Evolutionary conservation across 2,113 vertebrate genomes (phyloP), one percentile per base, ranked within the genome.

Genomic region (Phylloscopus trochiloides): DNA sequence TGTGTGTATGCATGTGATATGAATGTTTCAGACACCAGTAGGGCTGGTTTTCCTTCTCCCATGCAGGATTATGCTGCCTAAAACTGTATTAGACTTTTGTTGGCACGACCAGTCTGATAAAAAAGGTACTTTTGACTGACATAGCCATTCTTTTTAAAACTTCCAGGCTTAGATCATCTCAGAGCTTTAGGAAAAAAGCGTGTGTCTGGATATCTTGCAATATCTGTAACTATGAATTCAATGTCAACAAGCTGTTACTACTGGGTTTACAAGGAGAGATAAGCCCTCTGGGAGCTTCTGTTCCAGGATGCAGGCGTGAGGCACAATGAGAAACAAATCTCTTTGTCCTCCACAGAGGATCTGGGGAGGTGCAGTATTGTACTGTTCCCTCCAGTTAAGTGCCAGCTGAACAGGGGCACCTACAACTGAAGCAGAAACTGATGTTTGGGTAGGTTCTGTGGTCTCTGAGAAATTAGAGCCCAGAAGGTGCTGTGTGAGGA

Each of bases 1-100:
- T 25, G 2, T 26, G 18, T 42, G 29, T n/a, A 11, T 12, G 3
- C 32, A 2, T 29, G 47, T 5, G 7, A 10, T 59, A 14, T 0
- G 1, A 54, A 38, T 52, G 34, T 70, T 88, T 92, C 34, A 54
- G 42, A 14, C 32, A 32, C 32, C 0, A 1, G 7, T 7, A 25
- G 24, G 31, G n/a, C 47, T n/a, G 18, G 9, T 47, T 92, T 84
- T 88, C 32, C 19, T 83, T 89, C 73, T 81, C 17, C 43, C 19
- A 1, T 51, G 17, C 34, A 70, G 54, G 25, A 38, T 88, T 81
- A 32, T 65, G 17, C 45, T 76, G 45, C 26, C 57, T 90, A 75
- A 87, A 76, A 32, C 34, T 57, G 2, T 18, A 7, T 54, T 57
- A 65, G 13, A 12, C 51, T 77, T 89, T 24, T 76, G 28, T 86